Evolutionary conservation across 2,797 vertebrate species (phyloP), one percentile per base, ranked within the genome.

Genomic region (Mus spretus): DNA sequence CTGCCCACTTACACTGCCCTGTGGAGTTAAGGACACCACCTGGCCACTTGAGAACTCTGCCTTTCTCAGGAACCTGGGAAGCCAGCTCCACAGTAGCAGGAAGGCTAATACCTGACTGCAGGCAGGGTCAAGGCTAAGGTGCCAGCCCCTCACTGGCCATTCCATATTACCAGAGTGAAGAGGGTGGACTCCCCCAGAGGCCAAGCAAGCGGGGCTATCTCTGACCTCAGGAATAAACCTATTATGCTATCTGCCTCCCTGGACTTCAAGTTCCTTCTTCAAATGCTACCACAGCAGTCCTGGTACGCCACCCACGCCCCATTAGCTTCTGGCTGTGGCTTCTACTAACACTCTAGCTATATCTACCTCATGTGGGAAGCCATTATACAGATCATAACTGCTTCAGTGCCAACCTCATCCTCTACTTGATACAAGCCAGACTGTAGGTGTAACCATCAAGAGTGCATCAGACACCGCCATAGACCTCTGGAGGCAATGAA

Each of bases 351-450:
- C 14, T 72, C 28, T 1, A 24, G 12, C 37, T 47, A 13, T 74
- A 47, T 19, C 81, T 57, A 47, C 74, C 50, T 90, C 82, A 31
- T 20, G 40, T 47, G 24, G 50, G 50, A n/a, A 63, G 44, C 40
- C 63, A 13, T 63, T 82, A 44, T 28, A 2, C 11, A 70, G 24
- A 84, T 55, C 47, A 10, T 19, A 31, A 47, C 55, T 40, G 9
- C 19, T 14, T 92, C 44, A 34, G 13, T 14, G 89, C 40, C 57
- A 85, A 20, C 24, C 40, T 65, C 15, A 3, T 22, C 26, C 94
- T 77, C 50, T 81, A 72, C 19, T 26, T 57, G 75, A 55, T 26
- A 85, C 77, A 86, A 93, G 84, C 53, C 91, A 95, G 90, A 89
- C 74, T 55, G 50, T 44, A 74, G 12, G 6, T 87, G 12, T 67